Percentiles rank a stretch among this genome's conserved stretches.
phyloP scores from a whole-genome alignment of 1,140 invertebrate genomes.

The Ostrea denselamellosa region DNA sequence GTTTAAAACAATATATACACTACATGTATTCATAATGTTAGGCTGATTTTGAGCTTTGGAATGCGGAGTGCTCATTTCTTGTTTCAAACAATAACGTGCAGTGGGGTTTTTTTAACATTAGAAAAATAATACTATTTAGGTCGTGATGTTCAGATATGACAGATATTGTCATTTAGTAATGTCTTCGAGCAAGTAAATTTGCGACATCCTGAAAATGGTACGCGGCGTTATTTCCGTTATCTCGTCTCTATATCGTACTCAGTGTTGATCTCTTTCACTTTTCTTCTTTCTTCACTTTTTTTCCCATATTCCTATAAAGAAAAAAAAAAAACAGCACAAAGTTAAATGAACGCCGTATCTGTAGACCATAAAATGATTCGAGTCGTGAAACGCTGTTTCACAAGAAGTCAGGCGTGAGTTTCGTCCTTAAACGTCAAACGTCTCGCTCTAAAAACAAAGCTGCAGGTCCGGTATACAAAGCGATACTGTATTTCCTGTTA shows the following conservation, averaged over 20 bases:
- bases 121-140: not conserved
- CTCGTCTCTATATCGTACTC: not conserved
- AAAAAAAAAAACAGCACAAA: not conserved
- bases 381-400: slow-evolving; percentile 20
- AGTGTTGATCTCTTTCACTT: not conserved
- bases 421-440: not conserved
- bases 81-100: not conserved
- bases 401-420: slow-evolving; percentile 1
- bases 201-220: not conserved
- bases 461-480: not conserved
- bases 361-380: slow-evolving; percentile 32
- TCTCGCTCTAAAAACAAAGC: slow-evolving; percentile 11
- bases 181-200: not conserved
- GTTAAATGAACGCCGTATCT: slow-evolving; percentile 31
- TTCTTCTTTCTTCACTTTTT: slow-evolving; percentile 8
- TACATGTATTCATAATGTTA: not conserved
- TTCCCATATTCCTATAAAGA: not conserved
- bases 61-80: not conserved
- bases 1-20: too few species aligned
- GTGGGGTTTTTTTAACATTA: not conserved
- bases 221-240: not conserved
- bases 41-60: not conserved
- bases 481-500: not conserved
- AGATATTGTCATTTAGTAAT: not conserved
- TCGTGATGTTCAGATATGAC: not conserved